Base-by-base conservation (phyloP, 2,113 vertebrate genomes). In the chimpanzee (Pan troglodytes) region DNA sequence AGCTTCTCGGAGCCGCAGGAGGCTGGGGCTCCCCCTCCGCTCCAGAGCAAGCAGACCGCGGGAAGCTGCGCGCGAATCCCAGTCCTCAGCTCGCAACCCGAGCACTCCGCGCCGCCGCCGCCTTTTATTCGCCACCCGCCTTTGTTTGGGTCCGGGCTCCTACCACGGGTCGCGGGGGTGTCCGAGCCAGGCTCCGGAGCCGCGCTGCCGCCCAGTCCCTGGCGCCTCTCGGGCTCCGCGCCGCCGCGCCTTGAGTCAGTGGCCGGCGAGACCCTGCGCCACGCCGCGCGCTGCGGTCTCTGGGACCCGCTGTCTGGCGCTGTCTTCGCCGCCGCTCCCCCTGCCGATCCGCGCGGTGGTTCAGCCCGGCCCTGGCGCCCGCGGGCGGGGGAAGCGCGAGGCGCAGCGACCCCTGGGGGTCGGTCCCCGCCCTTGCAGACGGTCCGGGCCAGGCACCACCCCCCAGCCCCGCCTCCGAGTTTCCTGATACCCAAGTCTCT, bases 101-200 rank as follows among this genome's bases (percentile, higher is more conserved):
- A 52, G 92, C 90, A 8, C 85, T 59, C 72, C 0, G 93, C 27
- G n/a, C 95, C 76, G 90, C 97, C 76, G 93, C 98, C 30, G 95
- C 97, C 97, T 98, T 98, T 98, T 97, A 98, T 98, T 78, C 13
- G 96, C 97, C 94, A 79, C 98, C 97, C 95, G 97, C 97, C 98
- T 98, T 98, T 94, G 97, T 97, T 97, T 98, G 96, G 96, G 95
- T 97, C 92, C 55, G 3, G 97, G 97, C 97, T 95, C 5, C 97
- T 95, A 98, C 98, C 98, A 97, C 75, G 48, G 82, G 88, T 6
- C 20, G 79, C 43, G 73, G 96, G 97, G 81, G 96, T 55, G 97
- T 76, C 68, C 43, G 6, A 52, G 17, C 25, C 22, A 38, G n/a
- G n/a, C 61, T n/a, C 35, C 22, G 68, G 48, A 57, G 57, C 72